These are phyloP conservation scores for Synanceia verrucosa DNA, from an alignment of 2,797 vertebrate species.

Conservation along the genomic window DNA sequence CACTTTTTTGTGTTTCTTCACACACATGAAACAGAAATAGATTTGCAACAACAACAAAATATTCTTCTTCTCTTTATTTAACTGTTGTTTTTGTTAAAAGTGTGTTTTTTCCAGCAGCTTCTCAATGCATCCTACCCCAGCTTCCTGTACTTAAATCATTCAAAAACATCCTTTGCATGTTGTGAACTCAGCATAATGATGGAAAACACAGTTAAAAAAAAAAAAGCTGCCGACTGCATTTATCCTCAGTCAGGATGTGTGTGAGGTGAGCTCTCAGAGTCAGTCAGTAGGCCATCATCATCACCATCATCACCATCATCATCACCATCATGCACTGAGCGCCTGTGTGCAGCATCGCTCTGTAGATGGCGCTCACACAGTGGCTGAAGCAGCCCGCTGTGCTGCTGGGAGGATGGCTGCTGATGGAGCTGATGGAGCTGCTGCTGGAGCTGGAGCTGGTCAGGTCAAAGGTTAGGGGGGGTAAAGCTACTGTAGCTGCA, in stretches of 20 bases:
- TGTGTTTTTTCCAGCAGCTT: background rate
- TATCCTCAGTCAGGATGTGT: conserved; percentile 18
- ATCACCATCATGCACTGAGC: conserved; percentile 18
- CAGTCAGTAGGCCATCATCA: conserved; percentile 53
- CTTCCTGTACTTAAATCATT: background rate
- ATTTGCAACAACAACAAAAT: background rate
- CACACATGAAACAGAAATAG: background rate
- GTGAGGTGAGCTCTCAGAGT: conserved; percentile 44
- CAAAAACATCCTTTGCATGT: background rate
- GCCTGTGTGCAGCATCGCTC: conserved; percentile 67
- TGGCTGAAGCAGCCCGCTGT: conserved; percentile 74
- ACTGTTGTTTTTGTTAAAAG: background rate
- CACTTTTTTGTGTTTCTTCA: background rate
- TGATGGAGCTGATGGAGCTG: conserved; percentile 28
- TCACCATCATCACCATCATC: conserved; percentile 28
- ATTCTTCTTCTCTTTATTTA: background rate
- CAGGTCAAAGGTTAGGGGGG: conserved; percentile 71
- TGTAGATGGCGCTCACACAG: conserved; percentile 94
- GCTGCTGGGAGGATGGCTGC: conserved; percentile 11
- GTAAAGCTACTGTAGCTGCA: conserved; percentile 58
- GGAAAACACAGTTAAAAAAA: background rate
- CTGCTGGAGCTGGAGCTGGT: conserved; percentile 35
- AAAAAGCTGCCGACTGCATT: background rate
- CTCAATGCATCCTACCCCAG: background rate
- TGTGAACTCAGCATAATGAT: background rate